A percentile compares a stretch with the other conserved stretches of the same genome.
phyloP scores from a whole-genome alignment of 2,888 invertebrate genomes.

The Limnephilus auricula region DNA sequence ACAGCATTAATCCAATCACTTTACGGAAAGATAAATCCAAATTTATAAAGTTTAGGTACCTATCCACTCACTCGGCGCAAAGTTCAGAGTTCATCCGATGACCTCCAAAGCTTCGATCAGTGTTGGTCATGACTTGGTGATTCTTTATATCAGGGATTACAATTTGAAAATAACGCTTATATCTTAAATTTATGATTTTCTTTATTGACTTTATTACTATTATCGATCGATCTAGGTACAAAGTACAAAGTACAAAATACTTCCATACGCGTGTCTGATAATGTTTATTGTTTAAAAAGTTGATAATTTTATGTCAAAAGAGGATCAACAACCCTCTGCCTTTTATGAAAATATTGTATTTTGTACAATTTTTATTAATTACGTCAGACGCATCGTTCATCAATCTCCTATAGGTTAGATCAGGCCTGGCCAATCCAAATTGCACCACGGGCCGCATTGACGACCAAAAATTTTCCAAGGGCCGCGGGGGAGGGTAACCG shows the following conservation, averaged over 20 bases:
- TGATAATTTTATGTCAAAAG: background rate
- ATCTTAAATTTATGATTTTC: background rate
- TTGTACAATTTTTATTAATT: background rate
- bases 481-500: too few species aligned
- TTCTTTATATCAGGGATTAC: background rate
- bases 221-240: background rate
- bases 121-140: background rate
- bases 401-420: background rate
- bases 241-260: too few species aligned
- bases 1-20: conserved; percentile 31
- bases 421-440: too few species aligned
- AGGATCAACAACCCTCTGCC: background rate
- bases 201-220: background rate
- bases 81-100: conserved; percentile 20
- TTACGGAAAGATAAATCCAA: conserved; percentile 35
- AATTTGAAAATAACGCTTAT: background rate
- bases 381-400: background rate
- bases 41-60: background rate
- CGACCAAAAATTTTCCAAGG: too few species aligned
- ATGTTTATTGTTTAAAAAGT: background rate
- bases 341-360: background rate
- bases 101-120: conserved; percentile 8
- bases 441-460: too few species aligned
- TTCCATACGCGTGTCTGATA: background rate
- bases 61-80: background rate